phyloP scores from a whole-genome alignment of 2,797 vertebrate genomes.

The Mormyrus proboscirostris region DNA sequence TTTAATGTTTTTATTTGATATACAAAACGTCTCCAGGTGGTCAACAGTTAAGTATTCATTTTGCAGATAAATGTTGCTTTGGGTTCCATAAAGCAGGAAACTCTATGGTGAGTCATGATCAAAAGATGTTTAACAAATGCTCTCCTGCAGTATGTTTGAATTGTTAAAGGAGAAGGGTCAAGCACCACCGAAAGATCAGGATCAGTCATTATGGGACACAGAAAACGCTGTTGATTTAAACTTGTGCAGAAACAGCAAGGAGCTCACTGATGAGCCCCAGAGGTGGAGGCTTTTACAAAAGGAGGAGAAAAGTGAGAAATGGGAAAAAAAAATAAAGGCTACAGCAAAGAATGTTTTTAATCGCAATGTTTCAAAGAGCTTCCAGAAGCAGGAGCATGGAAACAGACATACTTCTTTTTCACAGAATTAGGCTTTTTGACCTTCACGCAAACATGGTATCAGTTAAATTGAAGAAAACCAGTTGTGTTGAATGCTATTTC shows the following conservation, averaged over 20 bases:
- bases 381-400: background rate
- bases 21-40: background rate
- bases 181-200: background rate
- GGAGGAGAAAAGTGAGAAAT: background rate
- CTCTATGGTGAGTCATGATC: background rate
- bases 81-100: background rate
- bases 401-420: background rate
- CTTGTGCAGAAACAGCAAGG: background rate
- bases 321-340: background rate
- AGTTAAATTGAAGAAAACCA: background rate
- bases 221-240: background rate
- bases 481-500: background rate
- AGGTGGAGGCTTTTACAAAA: background rate
- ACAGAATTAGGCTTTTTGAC: background rate
- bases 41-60: background rate
- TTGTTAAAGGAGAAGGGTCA: background rate
- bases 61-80: background rate
- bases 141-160: constrained; percentile 1
- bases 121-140: background rate
- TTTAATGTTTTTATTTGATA: background rate
- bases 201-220: background rate
- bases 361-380: background rate
- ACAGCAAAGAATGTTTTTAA: background rate
- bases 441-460: background rate
- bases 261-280: background rate